These are phyloP conservation scores for Sarcophaga variegata DNA, from an alignment of 2,888 invertebrate species.

Conservation along the genomic window DNA sequence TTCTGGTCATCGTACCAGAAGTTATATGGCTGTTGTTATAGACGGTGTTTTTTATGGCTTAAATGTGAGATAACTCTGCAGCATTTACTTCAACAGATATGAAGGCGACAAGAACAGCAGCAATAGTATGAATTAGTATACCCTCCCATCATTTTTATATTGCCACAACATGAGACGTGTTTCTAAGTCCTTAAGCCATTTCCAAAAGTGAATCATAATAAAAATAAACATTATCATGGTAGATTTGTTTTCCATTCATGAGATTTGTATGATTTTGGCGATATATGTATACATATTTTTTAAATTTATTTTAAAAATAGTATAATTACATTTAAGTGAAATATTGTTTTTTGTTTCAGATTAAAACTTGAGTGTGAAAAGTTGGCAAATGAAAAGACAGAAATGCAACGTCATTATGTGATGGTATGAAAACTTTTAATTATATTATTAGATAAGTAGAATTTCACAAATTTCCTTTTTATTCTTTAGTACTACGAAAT, in stretches of 20 bases:
- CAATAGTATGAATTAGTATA: not conserved
- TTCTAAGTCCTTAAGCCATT: too few species aligned
- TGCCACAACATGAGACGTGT: too few species aligned
- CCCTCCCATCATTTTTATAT: too few species aligned
- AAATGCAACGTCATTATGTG: conserved; percentile 99
- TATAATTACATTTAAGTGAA: not conserved
- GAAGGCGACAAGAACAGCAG: not conserved
- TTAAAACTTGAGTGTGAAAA: conserved; percentile 99
- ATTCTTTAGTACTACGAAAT: conserved; percentile 94
- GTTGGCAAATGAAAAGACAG: conserved; percentile 97
- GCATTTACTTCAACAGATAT: conserved; percentile 10
- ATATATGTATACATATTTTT: too few species aligned
- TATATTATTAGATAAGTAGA: not conserved
- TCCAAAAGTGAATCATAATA: too few species aligned
- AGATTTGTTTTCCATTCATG: too few species aligned
- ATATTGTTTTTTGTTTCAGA: conserved; percentile 84
- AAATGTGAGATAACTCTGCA: conserved; percentile 31
- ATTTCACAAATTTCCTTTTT: conserved; percentile 30
- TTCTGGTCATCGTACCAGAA: too few species aligned
- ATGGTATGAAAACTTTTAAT: conserved; percentile 88
- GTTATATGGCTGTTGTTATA: too few species aligned
- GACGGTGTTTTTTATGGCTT: not conserved
- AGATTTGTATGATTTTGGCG: too few species aligned
- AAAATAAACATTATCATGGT: too few species aligned
- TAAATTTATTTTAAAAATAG: not conserved